A percentile compares a stretch with the other conserved stretches of the same genome.
Conservation (phyloP, 2,113 vertebrate species). For the Carassius carassius region DNA sequence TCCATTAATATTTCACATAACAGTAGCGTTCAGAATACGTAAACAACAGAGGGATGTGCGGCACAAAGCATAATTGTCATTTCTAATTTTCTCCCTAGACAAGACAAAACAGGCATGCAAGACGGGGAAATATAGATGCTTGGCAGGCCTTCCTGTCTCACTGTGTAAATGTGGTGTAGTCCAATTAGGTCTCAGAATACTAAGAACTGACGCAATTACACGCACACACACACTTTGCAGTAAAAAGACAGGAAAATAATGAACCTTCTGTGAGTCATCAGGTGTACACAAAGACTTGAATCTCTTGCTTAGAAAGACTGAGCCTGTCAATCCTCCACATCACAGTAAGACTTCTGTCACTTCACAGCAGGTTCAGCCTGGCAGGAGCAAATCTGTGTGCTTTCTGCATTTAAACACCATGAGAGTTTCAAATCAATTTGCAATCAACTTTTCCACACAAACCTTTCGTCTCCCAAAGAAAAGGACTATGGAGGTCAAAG, state of each 20-base stretch:
- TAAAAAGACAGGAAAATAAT: slow-evolving; percentile 1
- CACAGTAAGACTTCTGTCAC: slow-evolving; percentile 21
- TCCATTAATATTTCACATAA: not conserved
- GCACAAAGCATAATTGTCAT: not conserved
- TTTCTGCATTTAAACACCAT: not conserved
- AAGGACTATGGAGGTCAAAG: slow-evolving; percentile 6
- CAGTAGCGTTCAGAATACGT: slow-evolving; percentile 5
- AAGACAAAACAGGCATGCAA: slow-evolving; percentile 8
- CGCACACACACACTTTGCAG: slow-evolving; percentile 12
- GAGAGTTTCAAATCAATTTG: slow-evolving; percentile 10
- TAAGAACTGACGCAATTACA: slow-evolving; percentile 19
- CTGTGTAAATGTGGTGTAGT: slow-evolving; percentile 32
- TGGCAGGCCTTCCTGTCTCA: slow-evolving; percentile 20
- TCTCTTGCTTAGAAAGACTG: slow-evolving; percentile 8
- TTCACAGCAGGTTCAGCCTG: slow-evolving; percentile 19
- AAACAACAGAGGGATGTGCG: not conserved
- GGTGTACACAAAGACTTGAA: slow-evolving; percentile 34
- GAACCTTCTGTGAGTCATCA: slow-evolving; percentile 37
- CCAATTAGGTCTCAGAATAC: slow-evolving; percentile 27
- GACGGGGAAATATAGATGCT: slow-evolving; percentile 18
- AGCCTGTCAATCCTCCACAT: slow-evolving; percentile 31
- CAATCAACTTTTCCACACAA: not conserved
- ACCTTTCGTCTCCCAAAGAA: not conserved
- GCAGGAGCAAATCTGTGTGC: slow-evolving; percentile 13
- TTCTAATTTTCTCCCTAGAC: slow-evolving; percentile 27